A percentile compares a stretch with the other conserved stretches of the same genome.
Conservation (phyloP, 2,797 vertebrate species). For the Labroides dimidiatus region DNA sequence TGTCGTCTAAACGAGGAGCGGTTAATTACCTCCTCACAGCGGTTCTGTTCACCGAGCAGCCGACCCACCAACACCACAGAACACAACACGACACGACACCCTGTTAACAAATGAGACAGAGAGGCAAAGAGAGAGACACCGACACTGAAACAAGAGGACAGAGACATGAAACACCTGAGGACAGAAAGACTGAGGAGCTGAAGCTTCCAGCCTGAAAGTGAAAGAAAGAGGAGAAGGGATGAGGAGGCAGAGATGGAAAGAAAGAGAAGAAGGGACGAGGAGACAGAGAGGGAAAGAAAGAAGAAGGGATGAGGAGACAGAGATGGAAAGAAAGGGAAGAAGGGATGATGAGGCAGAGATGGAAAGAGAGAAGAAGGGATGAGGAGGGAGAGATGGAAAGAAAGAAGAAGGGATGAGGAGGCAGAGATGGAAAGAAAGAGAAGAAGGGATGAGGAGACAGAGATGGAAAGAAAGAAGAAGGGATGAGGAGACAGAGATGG, state of each 20-base stretch:
- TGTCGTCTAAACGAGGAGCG: constrained; percentile 71
- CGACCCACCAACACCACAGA: constrained; percentile 63
- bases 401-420: too few species aligned
- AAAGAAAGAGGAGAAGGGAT: too few species aligned
- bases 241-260: too few species aligned
- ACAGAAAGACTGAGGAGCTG: not conserved
- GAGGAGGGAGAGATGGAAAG: not conserved
- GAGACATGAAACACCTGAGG: not conserved
- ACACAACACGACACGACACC: constrained; percentile 62
- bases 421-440: too few species aligned
- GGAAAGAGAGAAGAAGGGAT: constrained; percentile 1
- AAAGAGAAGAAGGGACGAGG: too few species aligned
- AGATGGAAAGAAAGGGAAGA: not conserved
- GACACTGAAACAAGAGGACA: too few species aligned
- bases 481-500: too few species aligned
- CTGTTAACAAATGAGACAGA: constrained; percentile 60
- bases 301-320: too few species aligned
- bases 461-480: too few species aligned
- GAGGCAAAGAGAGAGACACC: constrained; percentile 23
- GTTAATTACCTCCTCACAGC: constrained; percentile 73
- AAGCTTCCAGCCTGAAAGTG: not conserved
- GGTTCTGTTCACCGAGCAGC: constrained; percentile 53
- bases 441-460: too few species aligned
- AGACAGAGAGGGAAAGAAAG: too few species aligned
- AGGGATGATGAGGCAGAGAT: not conserved